Conservation (phyloP, 2,888 invertebrate species). For the Eristalis pertinax region DNA sequence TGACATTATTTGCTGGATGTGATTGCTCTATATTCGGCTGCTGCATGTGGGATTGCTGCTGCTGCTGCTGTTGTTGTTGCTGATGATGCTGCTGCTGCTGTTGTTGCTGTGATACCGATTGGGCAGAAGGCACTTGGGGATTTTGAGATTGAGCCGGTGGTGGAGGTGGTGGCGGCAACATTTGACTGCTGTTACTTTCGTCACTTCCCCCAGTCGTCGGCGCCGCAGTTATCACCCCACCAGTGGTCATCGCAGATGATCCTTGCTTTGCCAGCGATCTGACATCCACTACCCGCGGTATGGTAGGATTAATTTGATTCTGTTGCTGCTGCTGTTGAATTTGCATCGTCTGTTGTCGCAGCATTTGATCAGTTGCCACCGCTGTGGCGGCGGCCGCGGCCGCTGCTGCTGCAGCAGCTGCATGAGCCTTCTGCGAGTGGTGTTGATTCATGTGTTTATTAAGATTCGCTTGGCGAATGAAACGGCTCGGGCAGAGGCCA, state of each 20-base stretch:
- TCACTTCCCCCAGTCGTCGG: conserved; percentile 42
- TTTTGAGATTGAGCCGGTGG: background rate
- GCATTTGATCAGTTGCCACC: background rate
- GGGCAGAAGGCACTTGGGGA: background rate
- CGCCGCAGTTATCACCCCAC: conserved; percentile 12
- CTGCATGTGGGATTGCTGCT: conserved; percentile 43
- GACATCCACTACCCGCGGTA: conserved; percentile 21
- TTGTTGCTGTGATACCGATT: conserved; percentile 39
- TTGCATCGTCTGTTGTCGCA: background rate
- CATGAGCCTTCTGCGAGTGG: conserved; percentile 72
- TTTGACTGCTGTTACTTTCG: conserved; percentile 50
- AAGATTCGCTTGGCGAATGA: conserved; percentile 77
- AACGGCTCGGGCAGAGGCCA: conserved; percentile 76
- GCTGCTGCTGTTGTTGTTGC: conserved; percentile 30
- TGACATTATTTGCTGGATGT: conserved; percentile 45
- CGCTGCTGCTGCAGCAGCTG: background rate
- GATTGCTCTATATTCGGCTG: conserved; percentile 20
- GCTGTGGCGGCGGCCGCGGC: background rate
- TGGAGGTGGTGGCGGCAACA: conserved; percentile 15
- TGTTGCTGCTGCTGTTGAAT: background rate
- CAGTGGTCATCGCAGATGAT: background rate
- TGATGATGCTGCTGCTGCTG: conserved; percentile 24
- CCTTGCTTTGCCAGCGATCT: conserved; percentile 43
- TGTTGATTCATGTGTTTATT: conserved; percentile 78
- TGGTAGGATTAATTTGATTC: background rate